phyloP scores from a whole-genome alignment of 2,888 invertebrate genomes.

The Lysandra coridon region DNA sequence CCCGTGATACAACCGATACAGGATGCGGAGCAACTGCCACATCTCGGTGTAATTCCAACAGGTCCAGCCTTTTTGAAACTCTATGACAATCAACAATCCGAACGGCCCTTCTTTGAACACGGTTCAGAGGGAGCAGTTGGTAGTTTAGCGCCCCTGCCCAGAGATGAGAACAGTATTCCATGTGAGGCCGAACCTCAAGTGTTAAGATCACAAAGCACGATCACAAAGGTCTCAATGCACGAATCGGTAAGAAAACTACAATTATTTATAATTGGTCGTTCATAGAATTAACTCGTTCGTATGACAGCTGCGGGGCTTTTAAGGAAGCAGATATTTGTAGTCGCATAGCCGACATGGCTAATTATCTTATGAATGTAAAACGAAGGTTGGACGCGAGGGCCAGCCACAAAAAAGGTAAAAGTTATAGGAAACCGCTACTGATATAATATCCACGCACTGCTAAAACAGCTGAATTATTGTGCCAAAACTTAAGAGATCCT shows the following conservation, averaged over 20 bases:
- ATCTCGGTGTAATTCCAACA: no score
- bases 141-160: no score
- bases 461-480: no score
- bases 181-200: not conserved
- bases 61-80: no score
- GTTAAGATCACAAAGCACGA: not conserved
- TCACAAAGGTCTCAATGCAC: not conserved
- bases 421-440: not conserved
- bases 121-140: no score
- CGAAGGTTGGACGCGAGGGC: not conserved
- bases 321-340: constrained; percentile 23
- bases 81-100: no score
- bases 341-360: constrained; percentile 1
- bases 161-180: no score
- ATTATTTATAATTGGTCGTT: constrained; percentile 8
- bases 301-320: constrained; percentile 22
- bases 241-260: not conserved
- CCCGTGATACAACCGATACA: no score
- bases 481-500: no score
- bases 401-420: not conserved
- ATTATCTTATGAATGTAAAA: constrained; percentile 9
- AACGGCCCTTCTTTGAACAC: no score
- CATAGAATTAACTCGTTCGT: constrained; percentile 17
- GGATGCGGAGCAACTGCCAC: no score
- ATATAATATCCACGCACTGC: not conserved